Conservation (phyloP, 2,888 invertebrate genomes). For the Cephus nigrinus region DNA sequence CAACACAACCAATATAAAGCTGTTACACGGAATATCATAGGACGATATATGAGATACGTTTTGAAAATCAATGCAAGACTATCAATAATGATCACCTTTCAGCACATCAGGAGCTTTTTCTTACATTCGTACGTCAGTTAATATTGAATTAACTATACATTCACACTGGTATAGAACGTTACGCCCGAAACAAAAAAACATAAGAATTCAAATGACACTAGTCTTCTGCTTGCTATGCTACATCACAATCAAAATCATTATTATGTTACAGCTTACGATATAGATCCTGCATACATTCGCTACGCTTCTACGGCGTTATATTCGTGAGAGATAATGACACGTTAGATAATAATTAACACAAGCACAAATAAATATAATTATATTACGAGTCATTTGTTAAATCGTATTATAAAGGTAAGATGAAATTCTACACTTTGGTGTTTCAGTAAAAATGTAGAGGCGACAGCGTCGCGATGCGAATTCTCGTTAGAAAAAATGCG, state of each 20-base stretch:
- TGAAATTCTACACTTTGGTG: constrained; percentile 48
- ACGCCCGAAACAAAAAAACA: constrained; percentile 22
- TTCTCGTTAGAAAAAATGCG: background rate
- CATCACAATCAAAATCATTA: constrained; percentile 42
- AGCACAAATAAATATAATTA: constrained; percentile 47
- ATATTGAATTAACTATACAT: constrained; percentile 10
- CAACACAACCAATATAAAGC: constrained; percentile 47
- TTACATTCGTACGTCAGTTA: constrained; percentile 30
- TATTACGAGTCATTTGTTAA: constrained; percentile 45
- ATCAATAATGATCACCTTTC: constrained; percentile 48
- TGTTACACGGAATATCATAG: constrained; percentile 8
- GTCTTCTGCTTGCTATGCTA: constrained; percentile 32
- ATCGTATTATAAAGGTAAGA: constrained; percentile 24
- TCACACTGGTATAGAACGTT: constrained; percentile 15
- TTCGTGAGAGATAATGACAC: constrained; percentile 10
- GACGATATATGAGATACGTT: background rate
- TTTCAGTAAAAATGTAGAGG: constrained; percentile 14
- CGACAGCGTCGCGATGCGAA: background rate
- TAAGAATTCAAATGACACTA: constrained; percentile 21
- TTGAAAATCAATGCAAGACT: constrained; percentile 52
- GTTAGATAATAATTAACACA: constrained; percentile 27
- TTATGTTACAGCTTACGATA: constrained; percentile 18
- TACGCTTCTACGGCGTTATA: constrained; percentile 1
- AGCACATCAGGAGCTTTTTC: constrained; percentile 31
- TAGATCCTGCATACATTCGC: background rate